Evolutionary conservation across 2,888 invertebrate genomes (phyloP).

Genomic region (Anarsia innoxiella): DNA sequence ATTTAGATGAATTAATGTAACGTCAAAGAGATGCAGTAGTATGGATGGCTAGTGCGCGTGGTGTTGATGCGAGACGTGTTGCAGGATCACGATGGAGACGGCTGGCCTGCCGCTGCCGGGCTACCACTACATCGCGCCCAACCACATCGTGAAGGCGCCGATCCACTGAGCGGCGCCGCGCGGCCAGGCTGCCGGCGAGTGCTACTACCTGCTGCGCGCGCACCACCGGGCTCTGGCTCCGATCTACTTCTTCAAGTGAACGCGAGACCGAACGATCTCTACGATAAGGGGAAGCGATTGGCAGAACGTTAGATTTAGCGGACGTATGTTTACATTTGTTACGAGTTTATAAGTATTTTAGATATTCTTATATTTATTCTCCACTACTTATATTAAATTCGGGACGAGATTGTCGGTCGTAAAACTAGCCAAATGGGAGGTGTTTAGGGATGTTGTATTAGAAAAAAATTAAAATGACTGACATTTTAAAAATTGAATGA

Average conservation of each 20-base stretch:
- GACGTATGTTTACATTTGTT: conserved; percentile 75
- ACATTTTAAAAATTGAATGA: conserved; percentile 44
- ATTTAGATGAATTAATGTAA: too few species aligned
- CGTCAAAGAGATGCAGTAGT: too few species aligned
- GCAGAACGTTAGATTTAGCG: conserved; percentile 49
- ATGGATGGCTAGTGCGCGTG: neutral
- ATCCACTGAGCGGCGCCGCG: conserved; percentile 83
- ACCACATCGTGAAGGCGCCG: conserved; percentile 94
- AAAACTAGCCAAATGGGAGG: conserved; percentile 17
- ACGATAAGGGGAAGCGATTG: conserved; percentile 47
- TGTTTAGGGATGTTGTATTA: conserved; percentile 8
- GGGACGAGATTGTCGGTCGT: conserved; percentile 44
- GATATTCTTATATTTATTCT: conserved; percentile 82
- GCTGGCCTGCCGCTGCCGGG: conserved; percentile 93
- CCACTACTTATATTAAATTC: conserved; percentile 68
- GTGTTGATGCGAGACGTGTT: conserved; percentile 38
- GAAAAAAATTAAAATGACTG: conserved; percentile 45
- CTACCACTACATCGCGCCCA: conserved; percentile 94
- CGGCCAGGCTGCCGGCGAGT: conserved; percentile 45
- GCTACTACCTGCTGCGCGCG: conserved; percentile 23
- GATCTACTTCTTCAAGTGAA: conserved; percentile 60
- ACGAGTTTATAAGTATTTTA: conserved; percentile 79
- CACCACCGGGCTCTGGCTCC: conserved; percentile 58
- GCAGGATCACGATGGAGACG: conserved; percentile 96
- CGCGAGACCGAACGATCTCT: conserved; percentile 46